Conservation (phyloP, 1,140 invertebrate species). For the Leptinotarsa texana region DNA sequence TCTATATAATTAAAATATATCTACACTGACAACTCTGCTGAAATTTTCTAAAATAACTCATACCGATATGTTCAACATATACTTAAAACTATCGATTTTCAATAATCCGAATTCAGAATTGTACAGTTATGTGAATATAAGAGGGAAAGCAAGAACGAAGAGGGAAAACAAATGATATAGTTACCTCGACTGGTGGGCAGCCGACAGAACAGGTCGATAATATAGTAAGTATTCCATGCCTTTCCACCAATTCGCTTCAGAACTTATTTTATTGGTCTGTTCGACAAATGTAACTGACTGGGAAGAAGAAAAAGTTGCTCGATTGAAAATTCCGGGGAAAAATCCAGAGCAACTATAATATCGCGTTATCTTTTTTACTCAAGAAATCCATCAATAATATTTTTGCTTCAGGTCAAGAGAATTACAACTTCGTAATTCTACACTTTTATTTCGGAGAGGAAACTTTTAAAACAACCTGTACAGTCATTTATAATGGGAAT, state of each 20-base stretch:
- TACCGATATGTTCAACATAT: too few relatives aligned
- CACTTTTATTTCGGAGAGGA: conserved; percentile 35
- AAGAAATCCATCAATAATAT: conserved; percentile 51
- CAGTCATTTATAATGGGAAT: conserved; percentile 43
- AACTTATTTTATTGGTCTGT: conserved; percentile 41
- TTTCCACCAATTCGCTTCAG: conserved; percentile 37
- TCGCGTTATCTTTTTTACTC: conserved; percentile 46
- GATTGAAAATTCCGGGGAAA: conserved; percentile 31
- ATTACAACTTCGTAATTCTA: conserved; percentile 48
- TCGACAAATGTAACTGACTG: conserved; percentile 45
- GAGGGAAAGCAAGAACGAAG: background rate
- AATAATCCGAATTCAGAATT: background rate
- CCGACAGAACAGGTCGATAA: conserved; percentile 42
- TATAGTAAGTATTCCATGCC: conserved; percentile 32
- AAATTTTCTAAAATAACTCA: too few relatives aligned
- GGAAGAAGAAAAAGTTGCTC: conserved; percentile 31
- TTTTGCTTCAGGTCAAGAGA: conserved; percentile 48
- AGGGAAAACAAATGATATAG: conserved; percentile 41
- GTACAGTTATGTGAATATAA: background rate
- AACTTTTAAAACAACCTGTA: conserved; percentile 42
- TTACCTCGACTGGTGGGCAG: conserved; percentile 41
- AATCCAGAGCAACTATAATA: conserved; percentile 32
- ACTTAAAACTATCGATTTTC: too few relatives aligned
- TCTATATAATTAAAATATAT: too few relatives aligned
- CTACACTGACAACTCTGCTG: too few relatives aligned